Percentiles rank a stretch among this genome's conserved stretches.
phyloP scores from a whole-genome alignment of 2,888 invertebrate genomes.

The Brassicogethes aeneus region DNA sequence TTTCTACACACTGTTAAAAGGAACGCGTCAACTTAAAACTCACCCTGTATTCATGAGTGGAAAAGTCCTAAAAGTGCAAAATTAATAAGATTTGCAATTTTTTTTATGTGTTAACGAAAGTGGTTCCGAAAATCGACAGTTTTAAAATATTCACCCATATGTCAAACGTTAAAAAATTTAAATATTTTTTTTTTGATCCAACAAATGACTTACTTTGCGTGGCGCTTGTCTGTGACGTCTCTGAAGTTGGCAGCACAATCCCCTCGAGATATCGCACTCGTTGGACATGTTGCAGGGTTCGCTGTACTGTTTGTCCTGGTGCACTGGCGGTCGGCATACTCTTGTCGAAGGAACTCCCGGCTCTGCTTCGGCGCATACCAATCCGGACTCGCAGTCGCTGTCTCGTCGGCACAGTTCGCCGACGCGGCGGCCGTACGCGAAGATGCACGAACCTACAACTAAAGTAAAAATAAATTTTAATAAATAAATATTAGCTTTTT shows the following conservation, averaged over 20 bases:
- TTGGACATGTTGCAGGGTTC: slow-evolving; percentile 74
- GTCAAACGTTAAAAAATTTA: too few species aligned
- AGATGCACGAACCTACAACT: slow-evolving; percentile 58
- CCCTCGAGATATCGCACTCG: slow-evolving; percentile 78
- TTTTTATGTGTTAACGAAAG: too few species aligned
- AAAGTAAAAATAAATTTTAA: too few species aligned
- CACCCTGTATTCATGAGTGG: too few species aligned
- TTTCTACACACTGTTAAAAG: too few species aligned
- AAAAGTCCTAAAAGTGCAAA: too few species aligned
- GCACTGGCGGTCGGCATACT: slow-evolving; percentile 70
- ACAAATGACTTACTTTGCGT: slow-evolving; percentile 76
- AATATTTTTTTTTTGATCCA: too few species aligned
- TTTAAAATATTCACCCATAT: too few species aligned
- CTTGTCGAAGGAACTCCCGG: slow-evolving; percentile 50
- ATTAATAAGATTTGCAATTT: too few species aligned
- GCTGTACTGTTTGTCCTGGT: slow-evolving; percentile 74
- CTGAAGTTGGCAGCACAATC: slow-evolving; percentile 81
- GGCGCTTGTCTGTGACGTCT: slow-evolving; percentile 77
- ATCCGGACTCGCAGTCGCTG: slow-evolving; percentile 76
- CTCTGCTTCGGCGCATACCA: slow-evolving; percentile 65
- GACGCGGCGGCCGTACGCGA: slow-evolving; percentile 63
- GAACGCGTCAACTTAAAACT: too few species aligned
- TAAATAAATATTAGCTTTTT: too few species aligned
- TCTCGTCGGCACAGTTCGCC: slow-evolving; percentile 77
- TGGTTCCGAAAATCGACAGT: too few species aligned